Evolutionary conservation across 2,888 invertebrate species (phyloP), one percentile per base, ranked within the genome.

Genomic region (Leptinotarsa peninsularis): DNA sequence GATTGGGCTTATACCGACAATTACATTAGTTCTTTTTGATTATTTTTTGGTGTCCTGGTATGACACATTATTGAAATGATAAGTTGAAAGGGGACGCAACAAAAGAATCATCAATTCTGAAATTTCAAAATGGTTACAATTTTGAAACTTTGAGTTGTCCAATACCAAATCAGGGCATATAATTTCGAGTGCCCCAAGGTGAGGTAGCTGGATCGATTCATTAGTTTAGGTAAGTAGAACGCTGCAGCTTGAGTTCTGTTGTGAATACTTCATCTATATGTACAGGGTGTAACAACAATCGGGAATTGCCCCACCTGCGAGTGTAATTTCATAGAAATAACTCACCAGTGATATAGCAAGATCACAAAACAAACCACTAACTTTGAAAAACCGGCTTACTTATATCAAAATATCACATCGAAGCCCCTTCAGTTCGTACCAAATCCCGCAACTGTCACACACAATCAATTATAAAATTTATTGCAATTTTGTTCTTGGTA

Each of bases 381-480:
- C 21, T 70, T 60, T 67, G 21, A 49, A 3, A 23, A 58, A 23
- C 58, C 23, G 14, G 21, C 58, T 58, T 15, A 54, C 54, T 54
- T 54, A 54, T 54, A 54, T 13, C 18, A 54, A 54, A 54, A 18
- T 23, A 21, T 15, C 60, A 60, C 63, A 17, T 14, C n/a, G 5
- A 18, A 63, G 17, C n/a, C 15, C 54, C 33, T 66, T 70, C 43
- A 69, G 66, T 77, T 77, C 73, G 75, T 74, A 74, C 74, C 72
- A 73, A 71, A 27, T 68, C 67, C 54, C 71, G 74, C 67, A 69
- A 63, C 68, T 77, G 74, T 76, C 79, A 81, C 79, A 78, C 69
- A 63, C 70, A 66, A 66, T 66, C 63, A 75, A 14, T 75, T 73
- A 76, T 76, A 76, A 72, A 63, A 63, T 60, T 60, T 27, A 60